Evolutionary conservation across 1,140 invertebrate species (phyloP).

Genomic region (Calliphora vicina): DNA sequence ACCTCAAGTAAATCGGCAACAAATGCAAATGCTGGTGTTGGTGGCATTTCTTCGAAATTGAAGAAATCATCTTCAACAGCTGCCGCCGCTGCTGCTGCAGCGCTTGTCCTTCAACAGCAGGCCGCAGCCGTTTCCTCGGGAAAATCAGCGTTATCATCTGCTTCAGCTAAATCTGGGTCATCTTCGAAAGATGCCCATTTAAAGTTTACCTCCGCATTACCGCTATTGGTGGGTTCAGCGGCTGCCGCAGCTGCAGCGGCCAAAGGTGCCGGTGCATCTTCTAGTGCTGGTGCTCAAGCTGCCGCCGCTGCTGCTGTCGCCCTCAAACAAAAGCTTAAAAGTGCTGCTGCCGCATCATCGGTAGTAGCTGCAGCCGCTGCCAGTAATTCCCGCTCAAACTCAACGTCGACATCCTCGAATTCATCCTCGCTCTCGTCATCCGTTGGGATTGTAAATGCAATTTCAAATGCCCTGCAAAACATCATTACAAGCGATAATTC

Average conservation of each 20-base stretch:
- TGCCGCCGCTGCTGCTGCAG: slow-evolving; percentile 28
- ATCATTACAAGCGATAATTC: slow-evolving; percentile 56
- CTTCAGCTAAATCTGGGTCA: slow-evolving; percentile 26
- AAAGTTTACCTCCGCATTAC: slow-evolving; percentile 51
- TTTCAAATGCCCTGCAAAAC: slow-evolving; percentile 54
- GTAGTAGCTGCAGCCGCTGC: slow-evolving; percentile 36
- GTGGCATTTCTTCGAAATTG: slow-evolving; percentile 3
- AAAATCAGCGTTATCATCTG: slow-evolving; percentile 36
- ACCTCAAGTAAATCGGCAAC: slow-evolving; percentile 31
- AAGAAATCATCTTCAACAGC: slow-evolving; percentile 27
- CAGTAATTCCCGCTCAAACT: slow-evolving; percentile 48
- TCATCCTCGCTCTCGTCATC: slow-evolving; percentile 57
- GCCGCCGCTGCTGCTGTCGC: slow-evolving; percentile 50
- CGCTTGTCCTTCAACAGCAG: slow-evolving; percentile 36
- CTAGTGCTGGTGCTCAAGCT: slow-evolving; percentile 38
- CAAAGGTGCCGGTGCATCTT: slow-evolving; percentile 43
- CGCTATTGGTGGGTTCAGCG: slow-evolving; percentile 46
- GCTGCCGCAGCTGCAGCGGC: slow-evolving; percentile 54
- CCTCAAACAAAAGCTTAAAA: slow-evolving; percentile 57
- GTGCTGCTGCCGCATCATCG: slow-evolving; percentile 41
- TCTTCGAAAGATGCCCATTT: slow-evolving; percentile 32
- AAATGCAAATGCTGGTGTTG: slow-evolving; percentile 17
- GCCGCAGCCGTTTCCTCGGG: slow-evolving; percentile 37
- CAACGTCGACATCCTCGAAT: slow-evolving; percentile 51
- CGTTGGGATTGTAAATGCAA: slow-evolving; percentile 52